Conservation (phyloP, 2,888 invertebrate species). For the Epistrophe eligans region DNA sequence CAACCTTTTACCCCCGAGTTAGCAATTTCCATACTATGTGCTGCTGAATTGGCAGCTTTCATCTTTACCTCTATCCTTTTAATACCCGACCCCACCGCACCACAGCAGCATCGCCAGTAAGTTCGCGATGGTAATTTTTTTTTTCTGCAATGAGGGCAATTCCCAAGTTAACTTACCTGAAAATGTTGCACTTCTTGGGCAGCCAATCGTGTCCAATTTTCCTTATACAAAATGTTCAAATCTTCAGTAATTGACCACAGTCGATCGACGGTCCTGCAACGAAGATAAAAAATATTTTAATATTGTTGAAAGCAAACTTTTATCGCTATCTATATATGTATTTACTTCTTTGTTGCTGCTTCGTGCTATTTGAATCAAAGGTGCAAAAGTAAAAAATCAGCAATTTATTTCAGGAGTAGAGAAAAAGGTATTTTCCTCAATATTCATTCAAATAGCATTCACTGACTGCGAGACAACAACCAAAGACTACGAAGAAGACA, state of each 20-base stretch:
- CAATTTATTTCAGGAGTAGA: not conserved
- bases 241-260: constrained; percentile 94
- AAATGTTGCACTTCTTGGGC: constrained; percentile 94
- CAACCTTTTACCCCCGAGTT: constrained; percentile 47
- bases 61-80: constrained; percentile 7
- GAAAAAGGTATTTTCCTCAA: constrained; percentile 4
- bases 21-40: constrained; percentile 64
- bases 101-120: too few relatives aligned
- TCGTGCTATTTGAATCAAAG: constrained; percentile 36
- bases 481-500: not conserved
- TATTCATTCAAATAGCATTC: constrained; percentile 22
- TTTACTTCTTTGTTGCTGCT: constrained; percentile 5
- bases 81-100: not conserved
- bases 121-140: constrained; percentile 2
- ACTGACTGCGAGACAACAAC: not conserved
- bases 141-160: constrained; percentile 50
- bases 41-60: constrained; percentile 58
- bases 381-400: constrained; percentile 2
- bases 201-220: constrained; percentile 95
- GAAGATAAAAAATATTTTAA: constrained; percentile 55
- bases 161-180: constrained; percentile 86
- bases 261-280: constrained; percentile 88
- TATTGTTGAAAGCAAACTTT: constrained; percentile 63
- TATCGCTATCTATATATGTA: constrained; percentile 21
- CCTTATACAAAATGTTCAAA: constrained; percentile 94